phyloP scores from a whole-genome alignment of 2,113 vertebrate species.

The Myanophis thanlyinensis region DNA sequence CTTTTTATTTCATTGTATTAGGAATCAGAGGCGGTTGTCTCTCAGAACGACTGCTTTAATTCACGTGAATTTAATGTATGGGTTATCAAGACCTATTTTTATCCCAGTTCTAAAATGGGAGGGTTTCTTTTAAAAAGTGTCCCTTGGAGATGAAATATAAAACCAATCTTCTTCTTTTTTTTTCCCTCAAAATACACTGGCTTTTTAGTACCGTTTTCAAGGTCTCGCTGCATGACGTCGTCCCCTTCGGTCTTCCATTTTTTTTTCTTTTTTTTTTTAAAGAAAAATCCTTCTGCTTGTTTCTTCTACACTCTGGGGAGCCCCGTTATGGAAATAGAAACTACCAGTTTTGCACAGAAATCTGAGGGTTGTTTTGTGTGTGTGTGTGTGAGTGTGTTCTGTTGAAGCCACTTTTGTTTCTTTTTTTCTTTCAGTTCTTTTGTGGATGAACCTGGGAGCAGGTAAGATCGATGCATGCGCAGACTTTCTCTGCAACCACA shows the following conservation, averaged over 20 bases:
- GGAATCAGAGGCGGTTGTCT: background rate
- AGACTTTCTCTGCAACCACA: background rate
- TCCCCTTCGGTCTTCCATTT: background rate
- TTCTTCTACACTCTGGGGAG: background rate
- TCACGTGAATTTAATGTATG: background rate
- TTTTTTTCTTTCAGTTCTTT: background rate
- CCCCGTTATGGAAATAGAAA: background rate
- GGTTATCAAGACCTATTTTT: background rate
- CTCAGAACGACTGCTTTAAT: background rate
- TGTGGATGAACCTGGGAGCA: background rate
- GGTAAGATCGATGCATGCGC: background rate
- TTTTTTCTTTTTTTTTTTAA: background rate
- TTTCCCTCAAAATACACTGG: background rate
- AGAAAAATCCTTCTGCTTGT: background rate
- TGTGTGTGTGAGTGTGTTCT: too few relatives aligned
- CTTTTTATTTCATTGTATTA: too few relatives aligned
- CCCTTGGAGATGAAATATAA: background rate
- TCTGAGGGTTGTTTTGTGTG: background rate
- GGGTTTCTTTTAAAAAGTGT: background rate
- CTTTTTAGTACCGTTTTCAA: background rate
- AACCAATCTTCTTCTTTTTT: background rate
- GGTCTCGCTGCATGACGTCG: fast-evolving
- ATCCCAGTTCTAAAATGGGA: background rate
- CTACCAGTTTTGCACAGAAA: background rate
- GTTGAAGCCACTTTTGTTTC: background rate